These are phyloP conservation scores for Scolanthus callimorphus DNA, from an alignment of 92 coral and sea anemone genomes.

Conservation along the genomic window DNA sequence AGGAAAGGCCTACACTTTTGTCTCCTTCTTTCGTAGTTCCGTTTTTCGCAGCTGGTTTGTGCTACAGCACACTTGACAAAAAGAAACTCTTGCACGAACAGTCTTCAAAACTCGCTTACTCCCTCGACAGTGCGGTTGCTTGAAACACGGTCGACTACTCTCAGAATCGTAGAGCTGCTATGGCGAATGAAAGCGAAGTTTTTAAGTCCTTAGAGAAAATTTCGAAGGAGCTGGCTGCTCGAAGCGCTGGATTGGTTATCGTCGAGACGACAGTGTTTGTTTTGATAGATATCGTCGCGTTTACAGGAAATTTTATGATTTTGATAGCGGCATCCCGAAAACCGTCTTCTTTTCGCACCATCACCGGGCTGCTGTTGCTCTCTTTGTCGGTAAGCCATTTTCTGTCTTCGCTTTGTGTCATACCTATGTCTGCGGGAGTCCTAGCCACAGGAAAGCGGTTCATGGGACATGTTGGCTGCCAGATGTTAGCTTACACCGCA, in stretches of 20 bases:
- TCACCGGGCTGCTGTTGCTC: conserved; percentile 2
- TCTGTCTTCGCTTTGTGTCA: conserved; percentile 9
- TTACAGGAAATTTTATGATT: conserved; percentile 14
- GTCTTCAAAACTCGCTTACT: too few species aligned
- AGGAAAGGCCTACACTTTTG: too few species aligned
- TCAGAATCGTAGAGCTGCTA: too few species aligned
- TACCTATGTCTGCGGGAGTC: conserved; percentile 30
- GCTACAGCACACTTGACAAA: too few species aligned
- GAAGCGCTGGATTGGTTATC: conserved; percentile 1
- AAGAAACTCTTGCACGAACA: too few species aligned
- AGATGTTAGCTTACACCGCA: conserved; percentile 12
- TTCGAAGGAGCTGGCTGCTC: conserved; percentile 17
- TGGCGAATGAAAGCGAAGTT: too few species aligned
- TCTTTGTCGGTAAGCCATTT: conserved; percentile 15
- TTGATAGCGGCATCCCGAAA: conserved; percentile 4
- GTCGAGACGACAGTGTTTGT: conserved; percentile 10
- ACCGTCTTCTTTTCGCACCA: not conserved
- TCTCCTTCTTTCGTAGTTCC: too few species aligned
- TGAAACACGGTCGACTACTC: too few species aligned
- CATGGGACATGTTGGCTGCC: conserved; percentile 23
- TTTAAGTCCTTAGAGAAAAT: too few species aligned
- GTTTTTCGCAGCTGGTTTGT: too few species aligned
- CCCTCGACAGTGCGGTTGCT: too few species aligned
- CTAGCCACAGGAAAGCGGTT: conserved; percentile 20
- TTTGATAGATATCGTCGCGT: not conserved